Percentiles rank a stretch among this genome's conserved stretches.
Conservation (phyloP, 2,113 vertebrate species). For the Laticauda laticaudata region DNA sequence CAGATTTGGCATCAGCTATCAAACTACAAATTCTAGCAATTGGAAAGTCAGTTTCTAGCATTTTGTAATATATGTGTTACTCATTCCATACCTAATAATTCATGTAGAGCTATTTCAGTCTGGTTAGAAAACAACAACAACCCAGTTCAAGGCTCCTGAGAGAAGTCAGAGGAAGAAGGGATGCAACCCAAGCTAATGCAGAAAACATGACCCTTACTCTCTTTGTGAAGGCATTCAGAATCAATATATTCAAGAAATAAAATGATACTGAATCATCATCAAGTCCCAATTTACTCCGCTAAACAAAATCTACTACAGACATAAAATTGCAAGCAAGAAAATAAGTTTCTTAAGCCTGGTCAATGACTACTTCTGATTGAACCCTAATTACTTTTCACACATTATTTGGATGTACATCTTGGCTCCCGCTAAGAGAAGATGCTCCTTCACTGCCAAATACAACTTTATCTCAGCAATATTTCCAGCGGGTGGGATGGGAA, state of each 20-base stretch:
- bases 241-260: not conserved
- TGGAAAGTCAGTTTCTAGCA: not conserved
- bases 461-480: not conserved
- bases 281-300: not conserved
- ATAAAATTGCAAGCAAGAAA: not conserved
- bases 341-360: not conserved
- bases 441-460: not conserved
- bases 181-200: not conserved
- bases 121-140: not conserved
- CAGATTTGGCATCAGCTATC: not conserved
- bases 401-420: not conserved
- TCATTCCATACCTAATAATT: not conserved
- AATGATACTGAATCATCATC: not conserved
- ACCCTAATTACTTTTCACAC: not conserved
- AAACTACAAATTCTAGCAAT: not conserved
- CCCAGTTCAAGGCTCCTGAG: not conserved
- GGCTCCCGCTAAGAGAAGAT: not conserved
- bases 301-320: not conserved
- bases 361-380: not conserved
- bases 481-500: not conserved
- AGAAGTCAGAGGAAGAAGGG: not conserved
- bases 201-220: not conserved
- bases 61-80: not conserved
- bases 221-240: not conserved
- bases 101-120: not conserved